Percentiles rank a stretch among this genome's conserved stretches.
Evolutionary conservation across 37 sponge, comb jelly and placozoan genomes (phyloP).

Genomic region (Halichondria panicea): DNA sequence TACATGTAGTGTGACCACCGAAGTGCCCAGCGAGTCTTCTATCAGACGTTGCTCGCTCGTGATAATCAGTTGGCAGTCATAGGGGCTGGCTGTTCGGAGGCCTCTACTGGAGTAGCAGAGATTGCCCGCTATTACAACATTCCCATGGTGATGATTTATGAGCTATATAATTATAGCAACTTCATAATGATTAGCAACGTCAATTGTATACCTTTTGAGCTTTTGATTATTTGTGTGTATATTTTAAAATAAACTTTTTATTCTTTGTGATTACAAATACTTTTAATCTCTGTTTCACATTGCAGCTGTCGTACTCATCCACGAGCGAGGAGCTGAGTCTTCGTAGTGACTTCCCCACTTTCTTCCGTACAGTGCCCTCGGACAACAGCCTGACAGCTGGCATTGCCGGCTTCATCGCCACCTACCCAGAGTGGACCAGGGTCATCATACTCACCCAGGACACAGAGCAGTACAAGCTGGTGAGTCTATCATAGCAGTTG

Average conservation of each 20-base stretch:
- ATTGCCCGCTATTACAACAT: constrained; percentile 4
- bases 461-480: neutral
- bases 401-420: neutral
- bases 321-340: neutral
- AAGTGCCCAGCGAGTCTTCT: no score
- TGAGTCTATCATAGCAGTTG: no score
- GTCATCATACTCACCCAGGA: constrained; percentile 22
- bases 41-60: no score
- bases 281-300: neutral
- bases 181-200: no score
- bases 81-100: neutral
- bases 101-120: constrained; percentile 1
- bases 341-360: neutral
- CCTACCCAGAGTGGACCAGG: neutral
- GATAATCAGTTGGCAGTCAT: neutral
- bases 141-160: constrained; percentile 1
- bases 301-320: constrained; percentile 24
- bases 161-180: no score
- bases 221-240: no score
- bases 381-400: neutral
- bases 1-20: no score
- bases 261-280: no score
- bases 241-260: no score
- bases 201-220: no score
- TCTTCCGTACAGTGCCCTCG: constrained; percentile 30